These are phyloP conservation scores for Galeopterus variegatus DNA, from an alignment of 2,113 vertebrate species.

Conservation along the genomic window DNA sequence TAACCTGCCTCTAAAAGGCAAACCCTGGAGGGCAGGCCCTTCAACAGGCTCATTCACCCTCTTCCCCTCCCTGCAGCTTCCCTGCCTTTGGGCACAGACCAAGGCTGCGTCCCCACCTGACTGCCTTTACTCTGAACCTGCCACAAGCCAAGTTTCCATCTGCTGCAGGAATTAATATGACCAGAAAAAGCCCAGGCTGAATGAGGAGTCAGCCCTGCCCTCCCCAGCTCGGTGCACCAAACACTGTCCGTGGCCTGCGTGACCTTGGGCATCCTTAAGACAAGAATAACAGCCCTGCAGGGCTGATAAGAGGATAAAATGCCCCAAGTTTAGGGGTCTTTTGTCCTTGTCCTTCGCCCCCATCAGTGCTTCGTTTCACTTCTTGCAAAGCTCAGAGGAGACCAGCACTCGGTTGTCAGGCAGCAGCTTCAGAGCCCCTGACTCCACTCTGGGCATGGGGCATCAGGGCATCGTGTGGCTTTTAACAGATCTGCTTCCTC, in stretches of 20 bases:
- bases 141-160: rapidly evolving
- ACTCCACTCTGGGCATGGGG: no score
- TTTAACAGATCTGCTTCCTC: neutral
- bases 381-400: neutral
- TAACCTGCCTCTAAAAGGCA: neutral
- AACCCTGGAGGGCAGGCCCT: neutral
- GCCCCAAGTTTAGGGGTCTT: neutral
- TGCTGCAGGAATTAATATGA: neutral
- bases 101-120: neutral
- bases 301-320: neutral
- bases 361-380: neutral
- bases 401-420: rapidly evolving
- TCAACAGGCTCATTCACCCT: rapidly evolving
- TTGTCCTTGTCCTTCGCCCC: neutral
- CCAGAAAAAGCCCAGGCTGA: neutral
- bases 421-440: neutral
- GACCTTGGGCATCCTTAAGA: neutral
- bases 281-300: neutral
- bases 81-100: neutral
- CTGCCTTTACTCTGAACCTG: neutral
- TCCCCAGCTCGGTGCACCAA: rapidly evolving
- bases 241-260: rapidly evolving
- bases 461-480: neutral
- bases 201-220: rapidly evolving
- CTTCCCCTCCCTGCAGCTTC: neutral